phyloP scores from a whole-genome alignment of 2,888 invertebrate genomes.

The Operophtera brumata region DNA sequence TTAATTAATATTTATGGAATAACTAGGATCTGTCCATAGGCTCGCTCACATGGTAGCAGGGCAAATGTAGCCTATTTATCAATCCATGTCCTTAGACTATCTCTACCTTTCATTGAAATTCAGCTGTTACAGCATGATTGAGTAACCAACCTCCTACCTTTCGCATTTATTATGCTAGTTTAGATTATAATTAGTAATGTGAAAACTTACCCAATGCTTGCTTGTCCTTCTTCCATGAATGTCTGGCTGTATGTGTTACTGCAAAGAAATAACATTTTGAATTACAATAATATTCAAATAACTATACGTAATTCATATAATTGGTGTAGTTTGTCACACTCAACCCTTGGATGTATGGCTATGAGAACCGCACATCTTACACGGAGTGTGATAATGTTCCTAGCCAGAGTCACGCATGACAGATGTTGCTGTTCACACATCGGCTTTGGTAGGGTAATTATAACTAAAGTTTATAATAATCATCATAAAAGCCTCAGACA shows the following conservation, averaged over 20 bases:
- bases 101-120: too few relatives aligned
- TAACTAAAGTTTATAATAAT: not conserved
- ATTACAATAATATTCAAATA: not conserved
- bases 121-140: too few relatives aligned
- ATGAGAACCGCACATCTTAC: conserved; percentile 65
- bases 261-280: not conserved
- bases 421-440: conserved; percentile 57
- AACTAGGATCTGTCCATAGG: too few relatives aligned
- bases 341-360: conserved; percentile 68
- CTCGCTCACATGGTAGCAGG: too few relatives aligned
- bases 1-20: too few relatives aligned
- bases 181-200: not conserved
- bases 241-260: not conserved
- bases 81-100: too few relatives aligned
- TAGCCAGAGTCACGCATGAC: conserved; percentile 74
- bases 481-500: too few relatives aligned
- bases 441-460: conserved; percentile 76
- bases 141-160: not conserved
- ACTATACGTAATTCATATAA: not conserved
- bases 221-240: not conserved
- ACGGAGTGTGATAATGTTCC: conserved; percentile 74
- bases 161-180: not conserved
- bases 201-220: not conserved
- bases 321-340: conserved; percentile 58
- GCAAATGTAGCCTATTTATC: too few relatives aligned